Conservation (phyloP, 2,888 invertebrate genomes). For the Aspidapion aeneum region DNA sequence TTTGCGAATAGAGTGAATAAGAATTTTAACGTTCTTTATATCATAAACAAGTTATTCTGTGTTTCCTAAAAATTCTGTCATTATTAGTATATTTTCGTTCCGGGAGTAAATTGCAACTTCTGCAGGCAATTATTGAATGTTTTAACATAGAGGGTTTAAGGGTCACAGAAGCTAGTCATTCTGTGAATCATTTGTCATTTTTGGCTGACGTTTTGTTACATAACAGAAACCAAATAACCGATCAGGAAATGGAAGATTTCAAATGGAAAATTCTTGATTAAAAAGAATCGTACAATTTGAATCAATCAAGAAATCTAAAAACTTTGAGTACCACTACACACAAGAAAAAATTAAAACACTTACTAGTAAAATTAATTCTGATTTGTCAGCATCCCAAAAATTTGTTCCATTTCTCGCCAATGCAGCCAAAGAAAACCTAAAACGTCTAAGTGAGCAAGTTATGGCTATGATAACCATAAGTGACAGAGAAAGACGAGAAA, state of each 20-base stretch:
- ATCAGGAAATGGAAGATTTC: constrained; percentile 40
- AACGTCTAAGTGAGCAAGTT: neutral
- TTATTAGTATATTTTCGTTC: no score
- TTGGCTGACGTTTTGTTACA: neutral
- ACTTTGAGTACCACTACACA: constrained; percentile 7
- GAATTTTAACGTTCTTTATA: no score
- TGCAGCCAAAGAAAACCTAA: neutral
- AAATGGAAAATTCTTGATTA: constrained; percentile 37
- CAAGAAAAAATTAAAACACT: no score
- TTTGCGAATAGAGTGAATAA: no score
- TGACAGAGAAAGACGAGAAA: constrained; percentile 39
- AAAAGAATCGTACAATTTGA: constrained; percentile 34
- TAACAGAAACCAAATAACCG: constrained; percentile 21
- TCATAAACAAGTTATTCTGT: no score
- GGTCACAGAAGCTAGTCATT: neutral
- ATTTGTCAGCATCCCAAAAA: neutral
- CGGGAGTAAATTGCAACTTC: constrained; percentile 20
- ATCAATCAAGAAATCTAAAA: constrained; percentile 12
- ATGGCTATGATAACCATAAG: constrained; percentile 7
- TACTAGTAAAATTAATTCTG: neutral
- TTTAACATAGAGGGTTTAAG: neutral
- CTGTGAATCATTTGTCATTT: neutral
- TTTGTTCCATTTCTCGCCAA: neutral
- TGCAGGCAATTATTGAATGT: constrained; percentile 8
- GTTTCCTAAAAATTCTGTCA: no score